These are phyloP conservation scores for Pollimyrus isidori DNA, from an alignment of 2,113 vertebrate species.

Conservation along the genomic window DNA sequence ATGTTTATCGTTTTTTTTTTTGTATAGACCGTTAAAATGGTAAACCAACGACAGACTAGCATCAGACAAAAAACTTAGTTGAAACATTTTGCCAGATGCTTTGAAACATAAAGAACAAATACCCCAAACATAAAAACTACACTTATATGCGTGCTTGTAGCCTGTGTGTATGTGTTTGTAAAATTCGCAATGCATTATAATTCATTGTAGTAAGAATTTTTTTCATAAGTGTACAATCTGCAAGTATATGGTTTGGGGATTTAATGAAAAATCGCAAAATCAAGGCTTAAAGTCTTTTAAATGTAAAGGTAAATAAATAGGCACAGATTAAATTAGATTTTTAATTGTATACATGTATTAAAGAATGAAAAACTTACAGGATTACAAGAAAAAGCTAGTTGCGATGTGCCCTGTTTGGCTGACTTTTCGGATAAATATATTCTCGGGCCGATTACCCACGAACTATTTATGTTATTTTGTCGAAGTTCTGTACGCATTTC, in stretches of 20 bases:
- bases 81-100: constrained; percentile 15
- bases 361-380: not conserved
- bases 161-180: not conserved
- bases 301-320: not conserved
- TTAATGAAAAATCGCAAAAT: not conserved
- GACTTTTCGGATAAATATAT: not conserved
- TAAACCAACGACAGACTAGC: not conserved
- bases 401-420: not conserved
- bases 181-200: not conserved
- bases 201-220: not conserved
- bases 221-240: not conserved
- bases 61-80: constrained; percentile 10
- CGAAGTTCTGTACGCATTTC: not conserved
- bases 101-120: not conserved
- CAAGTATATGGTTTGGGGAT: not conserved
- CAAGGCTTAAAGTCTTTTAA: not conserved
- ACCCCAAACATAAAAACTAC: not conserved
- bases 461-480: not conserved
- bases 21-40: not conserved
- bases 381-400: not conserved
- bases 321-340: not conserved
- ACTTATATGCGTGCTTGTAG: not conserved
- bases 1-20: not conserved
- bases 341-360: not conserved
- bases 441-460: not conserved